These are phyloP conservation scores for Pseudobourletiella spinata DNA, from an alignment of 1,140 invertebrate species.

Conservation along the genomic window DNA sequence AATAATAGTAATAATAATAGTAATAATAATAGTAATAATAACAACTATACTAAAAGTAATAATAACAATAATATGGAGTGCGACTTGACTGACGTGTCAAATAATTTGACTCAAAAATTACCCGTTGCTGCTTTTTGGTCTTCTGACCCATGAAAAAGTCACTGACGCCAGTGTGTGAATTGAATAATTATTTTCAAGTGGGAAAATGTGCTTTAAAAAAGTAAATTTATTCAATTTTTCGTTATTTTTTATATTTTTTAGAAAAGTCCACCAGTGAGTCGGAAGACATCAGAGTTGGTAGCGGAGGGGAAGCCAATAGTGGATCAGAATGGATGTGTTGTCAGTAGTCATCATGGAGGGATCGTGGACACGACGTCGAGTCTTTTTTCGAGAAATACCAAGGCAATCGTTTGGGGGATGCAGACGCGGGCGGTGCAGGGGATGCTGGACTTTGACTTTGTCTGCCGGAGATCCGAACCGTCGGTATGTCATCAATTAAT, in stretches of 20 bases:
- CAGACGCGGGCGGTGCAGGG: constrained; percentile 68
- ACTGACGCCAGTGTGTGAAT: too few relatives aligned
- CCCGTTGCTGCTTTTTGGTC: too few relatives aligned
- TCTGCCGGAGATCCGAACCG: constrained; percentile 78
- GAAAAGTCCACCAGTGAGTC: constrained; percentile 32
- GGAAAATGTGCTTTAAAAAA: too few relatives aligned
- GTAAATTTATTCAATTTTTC: too few relatives aligned
- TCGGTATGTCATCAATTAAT: constrained; percentile 49
- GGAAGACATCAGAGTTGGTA: constrained; percentile 23
- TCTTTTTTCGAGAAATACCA: constrained; percentile 75
- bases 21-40: too few relatives aligned
- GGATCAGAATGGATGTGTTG: constrained; percentile 6
- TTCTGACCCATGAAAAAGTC: too few relatives aligned
- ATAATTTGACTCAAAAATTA: too few relatives aligned
- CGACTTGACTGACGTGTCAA: too few relatives aligned
- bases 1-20: too few relatives aligned
- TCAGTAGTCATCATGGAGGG: constrained; percentile 2
- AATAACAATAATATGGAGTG: too few relatives aligned
- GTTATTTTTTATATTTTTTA: constrained; percentile 15
- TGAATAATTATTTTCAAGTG: too few relatives aligned
- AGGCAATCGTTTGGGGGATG: constrained; percentile 98
- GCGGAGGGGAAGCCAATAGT: constrained; percentile 5
- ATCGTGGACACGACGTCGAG: constrained; percentile 37
- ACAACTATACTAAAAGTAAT: too few relatives aligned
- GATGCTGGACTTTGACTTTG: constrained; percentile 99